Conservation (phyloP, 2,113 vertebrate genomes). For the Lophius piscatorius region DNA sequence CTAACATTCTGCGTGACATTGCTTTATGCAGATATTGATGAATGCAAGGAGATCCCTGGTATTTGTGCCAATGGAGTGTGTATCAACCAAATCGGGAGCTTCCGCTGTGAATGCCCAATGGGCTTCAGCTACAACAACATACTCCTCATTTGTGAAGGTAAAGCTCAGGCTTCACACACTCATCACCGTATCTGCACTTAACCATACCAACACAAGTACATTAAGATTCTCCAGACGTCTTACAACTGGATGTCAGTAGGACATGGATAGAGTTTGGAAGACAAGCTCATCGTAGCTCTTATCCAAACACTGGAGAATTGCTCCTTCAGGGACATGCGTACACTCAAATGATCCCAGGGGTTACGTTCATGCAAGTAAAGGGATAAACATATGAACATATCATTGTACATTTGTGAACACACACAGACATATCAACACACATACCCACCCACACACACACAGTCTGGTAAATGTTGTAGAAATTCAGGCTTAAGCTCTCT, state of each 20-base stretch:
- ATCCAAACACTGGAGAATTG: too few species aligned
- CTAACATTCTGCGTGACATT: background rate
- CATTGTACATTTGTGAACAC: too few species aligned
- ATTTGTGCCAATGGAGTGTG: constrained; percentile 90
- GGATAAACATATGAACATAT: too few species aligned
- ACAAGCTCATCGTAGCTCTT: too few species aligned
- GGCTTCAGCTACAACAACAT: constrained; percentile 94
- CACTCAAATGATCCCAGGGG: too few species aligned
- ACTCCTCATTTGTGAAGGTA: constrained; percentile 93
- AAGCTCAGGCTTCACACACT: background rate
- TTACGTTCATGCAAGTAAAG: too few species aligned
- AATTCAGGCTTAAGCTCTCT: too few species aligned
- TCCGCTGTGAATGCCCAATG: constrained; percentile 92
- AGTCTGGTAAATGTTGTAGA: too few species aligned
- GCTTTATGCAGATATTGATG: constrained; percentile 87
- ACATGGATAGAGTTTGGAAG: too few species aligned
- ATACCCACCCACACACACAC: background rate
- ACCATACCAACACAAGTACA: background rate
- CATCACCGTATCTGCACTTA: background rate
- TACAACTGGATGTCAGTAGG: too few species aligned
- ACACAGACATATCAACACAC: background rate
- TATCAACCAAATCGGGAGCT: constrained; percentile 94
- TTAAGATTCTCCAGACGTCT: too few species aligned
- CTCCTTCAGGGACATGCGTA: too few species aligned
- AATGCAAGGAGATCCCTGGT: constrained; percentile 90